These are phyloP conservation scores for Entelurus aequoreus DNA, from an alignment of 2,113 vertebrate genomes.

Conservation along the genomic window DNA sequence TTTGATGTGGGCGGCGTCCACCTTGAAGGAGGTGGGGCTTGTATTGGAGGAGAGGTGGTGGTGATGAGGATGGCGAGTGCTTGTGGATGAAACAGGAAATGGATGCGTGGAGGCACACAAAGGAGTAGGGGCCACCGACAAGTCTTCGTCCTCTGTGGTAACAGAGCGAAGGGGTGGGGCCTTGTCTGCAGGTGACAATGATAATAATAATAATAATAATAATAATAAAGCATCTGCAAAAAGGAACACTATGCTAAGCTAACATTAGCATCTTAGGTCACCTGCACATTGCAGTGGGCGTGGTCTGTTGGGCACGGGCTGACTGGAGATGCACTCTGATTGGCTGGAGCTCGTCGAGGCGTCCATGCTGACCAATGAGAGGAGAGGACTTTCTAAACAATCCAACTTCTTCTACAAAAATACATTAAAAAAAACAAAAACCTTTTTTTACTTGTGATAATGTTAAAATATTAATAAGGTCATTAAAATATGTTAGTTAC, in stretches of 20 bases:
- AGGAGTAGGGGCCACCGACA: constrained; percentile 19
- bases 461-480: too few relatives aligned
- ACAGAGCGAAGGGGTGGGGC: constrained; percentile 30
- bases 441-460: too few relatives aligned
- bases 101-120: too few relatives aligned
- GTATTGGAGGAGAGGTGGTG: constrained; percentile 41
- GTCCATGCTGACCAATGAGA: constrained; percentile 46
- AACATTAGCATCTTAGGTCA: neutral
- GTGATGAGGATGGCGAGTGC: constrained; percentile 2
- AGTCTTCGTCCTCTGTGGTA: constrained; percentile 33
- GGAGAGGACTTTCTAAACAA: neutral
- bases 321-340: constrained; percentile 25
- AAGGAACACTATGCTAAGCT: neutral
- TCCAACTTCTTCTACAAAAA: neutral
- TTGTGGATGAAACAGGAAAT: constrained; percentile 10
- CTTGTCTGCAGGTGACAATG: constrained; percentile 16
- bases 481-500: too few relatives aligned
- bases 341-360: neutral
- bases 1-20: constrained; percentile 63
- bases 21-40: constrained; percentile 57
- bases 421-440: neutral
- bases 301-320: constrained; percentile 17
- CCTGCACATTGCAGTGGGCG: constrained; percentile 15
- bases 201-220: too few relatives aligned
- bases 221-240: too few relatives aligned